A percentile compares a stretch with the other conserved stretches of the same genome.
Evolutionary conservation across 1,140 invertebrate species (phyloP).

Genomic region (Heliconius congener): DNA sequence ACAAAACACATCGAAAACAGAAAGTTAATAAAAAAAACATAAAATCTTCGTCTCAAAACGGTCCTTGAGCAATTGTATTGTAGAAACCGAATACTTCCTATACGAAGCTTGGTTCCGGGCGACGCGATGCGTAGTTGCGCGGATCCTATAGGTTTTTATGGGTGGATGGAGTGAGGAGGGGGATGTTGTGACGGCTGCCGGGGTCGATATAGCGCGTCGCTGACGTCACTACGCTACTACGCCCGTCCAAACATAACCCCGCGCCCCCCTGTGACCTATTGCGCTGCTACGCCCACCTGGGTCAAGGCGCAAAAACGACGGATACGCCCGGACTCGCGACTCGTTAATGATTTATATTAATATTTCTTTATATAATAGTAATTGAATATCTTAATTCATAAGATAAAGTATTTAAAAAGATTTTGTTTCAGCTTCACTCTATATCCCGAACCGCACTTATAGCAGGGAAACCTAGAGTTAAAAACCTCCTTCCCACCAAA

Average conservation of each 20-base stretch:
- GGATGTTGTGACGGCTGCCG: constrained; percentile 72
- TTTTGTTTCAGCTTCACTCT: no score
- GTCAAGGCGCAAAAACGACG: constrained; percentile 70
- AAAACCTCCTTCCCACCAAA: no score
- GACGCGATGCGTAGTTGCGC: constrained; percentile 56
- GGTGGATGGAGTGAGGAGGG: constrained; percentile 37
- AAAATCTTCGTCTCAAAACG: background rate
- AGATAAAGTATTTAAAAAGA: no score
- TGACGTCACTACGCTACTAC: constrained; percentile 79
- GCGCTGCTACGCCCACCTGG: constrained; percentile 73
- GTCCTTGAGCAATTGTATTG: background rate
- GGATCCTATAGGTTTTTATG: constrained; percentile 20
- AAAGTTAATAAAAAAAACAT: background rate
- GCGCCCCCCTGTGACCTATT: constrained; percentile 71
- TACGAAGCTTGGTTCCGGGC: constrained; percentile 36
- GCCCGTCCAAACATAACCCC: constrained; percentile 73
- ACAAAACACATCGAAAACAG: background rate
- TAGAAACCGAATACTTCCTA: background rate
- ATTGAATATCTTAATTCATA: no score
- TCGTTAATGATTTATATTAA: background rate
- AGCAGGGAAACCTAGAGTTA: no score
- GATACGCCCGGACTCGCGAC: constrained; percentile 40
- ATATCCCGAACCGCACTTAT: no score
- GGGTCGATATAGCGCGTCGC: constrained; percentile 70
- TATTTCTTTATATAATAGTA: no score